Conservation (phyloP, 1,140 invertebrate genomes). For the Steinernema feltiae region DNA sequence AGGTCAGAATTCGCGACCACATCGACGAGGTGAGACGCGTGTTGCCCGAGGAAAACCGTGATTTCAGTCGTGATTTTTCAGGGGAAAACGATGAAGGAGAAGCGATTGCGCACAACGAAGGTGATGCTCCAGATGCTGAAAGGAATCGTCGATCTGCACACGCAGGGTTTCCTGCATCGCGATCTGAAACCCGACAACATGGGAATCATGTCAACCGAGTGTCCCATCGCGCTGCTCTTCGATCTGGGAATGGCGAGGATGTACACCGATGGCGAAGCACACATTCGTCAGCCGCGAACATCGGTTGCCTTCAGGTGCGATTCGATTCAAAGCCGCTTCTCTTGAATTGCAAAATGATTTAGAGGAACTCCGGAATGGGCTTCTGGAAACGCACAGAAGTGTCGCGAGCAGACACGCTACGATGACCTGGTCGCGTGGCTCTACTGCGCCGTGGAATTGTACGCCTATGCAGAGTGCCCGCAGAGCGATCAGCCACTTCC, state of each 20-base stretch:
- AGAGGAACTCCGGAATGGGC: slow-evolving; percentile 45
- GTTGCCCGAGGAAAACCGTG: background rate
- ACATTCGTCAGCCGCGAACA: slow-evolving; percentile 40
- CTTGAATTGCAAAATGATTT: too few species aligned
- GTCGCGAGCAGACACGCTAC: slow-evolving; percentile 39
- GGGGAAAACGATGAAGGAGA: slow-evolving; percentile 11
- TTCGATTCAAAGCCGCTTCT: too few species aligned
- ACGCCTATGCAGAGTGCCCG: slow-evolving; percentile 20
- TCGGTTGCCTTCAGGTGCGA: slow-evolving; percentile 29
- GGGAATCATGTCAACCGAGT: slow-evolving; percentile 32
- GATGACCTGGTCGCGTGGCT: slow-evolving; percentile 43
- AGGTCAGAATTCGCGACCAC: slow-evolving; percentile 32
- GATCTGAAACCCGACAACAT: slow-evolving; percentile 45
- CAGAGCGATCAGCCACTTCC: slow-evolving; percentile 23
- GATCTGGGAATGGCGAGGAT: slow-evolving; percentile 42
- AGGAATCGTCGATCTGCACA: slow-evolving; percentile 42
- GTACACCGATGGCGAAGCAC: slow-evolving; percentile 26
- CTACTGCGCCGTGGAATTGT: slow-evolving; percentile 38
- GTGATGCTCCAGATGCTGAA: slow-evolving; percentile 40
- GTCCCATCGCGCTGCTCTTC: slow-evolving; percentile 34
- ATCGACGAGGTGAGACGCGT: slow-evolving; percentile 20
- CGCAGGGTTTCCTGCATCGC: slow-evolving; percentile 17
- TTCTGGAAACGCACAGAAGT: slow-evolving; percentile 36
- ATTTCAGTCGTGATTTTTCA: background rate
- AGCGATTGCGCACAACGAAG: slow-evolving; percentile 26